Evolutionary conservation across 1,140 invertebrate genomes (phyloP), one percentile per base, ranked within the genome.

Genomic region (Steinernema khuongi): DNA sequence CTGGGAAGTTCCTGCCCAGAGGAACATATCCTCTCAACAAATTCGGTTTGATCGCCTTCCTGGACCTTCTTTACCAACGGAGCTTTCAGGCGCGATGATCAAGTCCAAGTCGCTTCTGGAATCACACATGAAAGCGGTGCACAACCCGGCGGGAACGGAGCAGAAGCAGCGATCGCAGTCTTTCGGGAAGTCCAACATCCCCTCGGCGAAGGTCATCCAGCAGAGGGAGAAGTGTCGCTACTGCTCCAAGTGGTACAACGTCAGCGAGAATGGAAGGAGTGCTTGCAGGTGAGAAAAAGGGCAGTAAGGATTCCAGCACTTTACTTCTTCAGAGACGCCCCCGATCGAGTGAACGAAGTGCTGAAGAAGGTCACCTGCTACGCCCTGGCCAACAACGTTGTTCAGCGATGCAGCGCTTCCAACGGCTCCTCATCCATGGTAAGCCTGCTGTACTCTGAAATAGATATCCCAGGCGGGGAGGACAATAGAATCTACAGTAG

Each of bases 221-320:
- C 71, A 66, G 17, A n/a, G 71, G 4, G 71, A 72, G 33, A 41
- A 41, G 11, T 72, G 71, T 11, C 41, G 31, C 31, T 72, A 72
- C 17, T 72, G 71, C 30, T 66, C 44, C 66, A 44, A 72, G 26
- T 72, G 71, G 71, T 72, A 72, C 43, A 72, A 66, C 66, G 71
- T 72, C 4, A 36, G 66, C 1, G 71, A 72, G n/a, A 72, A 72
- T 26, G 31, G 30, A 67, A 67, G 66, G n/a, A 44, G 71, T 28
- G n/a, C 71, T 0, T 72, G 71, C 28, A 44, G 43, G 60, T 70
- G 33, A 19, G 68, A 7, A 22, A 29, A 68, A 7, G 19, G 7
- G 28, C 30, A 22, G 26, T 67, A 18, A 19, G 1, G 19, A 36
- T 31, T 18, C 31, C 11, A 19, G 33, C 31, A 1, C 29, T 68